These are phyloP conservation scores for Pogonophryne albipinna DNA, from an alignment of 2,797 vertebrate species.

Conservation along the genomic window DNA sequence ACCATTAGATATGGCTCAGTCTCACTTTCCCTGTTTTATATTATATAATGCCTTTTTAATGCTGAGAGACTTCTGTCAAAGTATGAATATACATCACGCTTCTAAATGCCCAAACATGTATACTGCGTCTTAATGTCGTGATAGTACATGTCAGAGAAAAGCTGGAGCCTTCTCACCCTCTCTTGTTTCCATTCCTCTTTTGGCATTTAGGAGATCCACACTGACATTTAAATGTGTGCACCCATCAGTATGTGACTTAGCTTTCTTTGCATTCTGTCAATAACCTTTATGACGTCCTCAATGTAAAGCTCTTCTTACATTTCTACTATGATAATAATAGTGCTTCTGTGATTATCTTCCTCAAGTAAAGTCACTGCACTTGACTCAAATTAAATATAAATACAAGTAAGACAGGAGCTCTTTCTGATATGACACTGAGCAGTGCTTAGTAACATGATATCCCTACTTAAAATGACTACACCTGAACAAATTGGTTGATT, in stretches of 20 bases:
- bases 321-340: slow-evolving; percentile 48
- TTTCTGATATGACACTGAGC: background rate
- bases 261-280: slow-evolving; percentile 63
- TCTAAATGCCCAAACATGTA: slow-evolving; percentile 25
- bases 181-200: slow-evolving; percentile 73
- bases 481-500: background rate
- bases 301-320: slow-evolving; percentile 38
- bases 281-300: slow-evolving; percentile 43
- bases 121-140: slow-evolving; percentile 21
- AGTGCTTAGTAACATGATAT: background rate
- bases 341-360: slow-evolving; percentile 25
- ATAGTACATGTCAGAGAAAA: slow-evolving; percentile 46
- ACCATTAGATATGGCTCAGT: background rate
- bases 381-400: background rate
- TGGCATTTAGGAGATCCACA: slow-evolving; percentile 66
- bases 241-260: slow-evolving; percentile 60
- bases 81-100: slow-evolving; percentile 11
- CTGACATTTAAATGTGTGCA: slow-evolving; percentile 70
- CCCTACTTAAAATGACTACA: background rate
- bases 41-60: background rate
- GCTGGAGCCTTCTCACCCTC: slow-evolving; percentile 52
- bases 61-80: background rate
- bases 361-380: background rate
- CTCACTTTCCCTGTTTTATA: background rate
- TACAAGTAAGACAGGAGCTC: background rate